Conservation (phyloP, 2,113 vertebrate genomes). For the Prunella himalayana region DNA sequence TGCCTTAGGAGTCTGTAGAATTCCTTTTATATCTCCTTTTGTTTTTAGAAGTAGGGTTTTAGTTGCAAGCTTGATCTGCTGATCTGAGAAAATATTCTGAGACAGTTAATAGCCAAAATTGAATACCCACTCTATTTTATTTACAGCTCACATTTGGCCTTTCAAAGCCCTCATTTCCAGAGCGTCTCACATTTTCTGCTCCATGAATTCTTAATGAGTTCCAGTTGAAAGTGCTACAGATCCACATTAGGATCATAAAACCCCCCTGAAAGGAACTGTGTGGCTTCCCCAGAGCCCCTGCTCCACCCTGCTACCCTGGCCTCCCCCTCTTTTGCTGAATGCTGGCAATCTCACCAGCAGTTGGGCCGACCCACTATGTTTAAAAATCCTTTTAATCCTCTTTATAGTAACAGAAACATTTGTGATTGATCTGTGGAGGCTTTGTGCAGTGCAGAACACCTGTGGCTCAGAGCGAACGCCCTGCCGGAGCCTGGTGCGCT, state of each 20-base stretch:
- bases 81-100: constrained; percentile 21
- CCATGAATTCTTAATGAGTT: constrained; percentile 77
- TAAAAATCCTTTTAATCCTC: constrained; percentile 76
- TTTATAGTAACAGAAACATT: constrained; percentile 72
- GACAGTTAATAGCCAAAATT: constrained; percentile 53
- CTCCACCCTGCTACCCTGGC: background rate
- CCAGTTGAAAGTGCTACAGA: constrained; percentile 66
- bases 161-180: constrained; percentile 68
- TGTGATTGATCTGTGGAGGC: constrained; percentile 68
- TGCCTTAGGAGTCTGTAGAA: background rate
- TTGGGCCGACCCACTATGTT: constrained; percentile 13
- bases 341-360: constrained; percentile 51
- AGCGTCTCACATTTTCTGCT: constrained; percentile 68
- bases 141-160: constrained; percentile 67
- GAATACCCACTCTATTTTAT: constrained; percentile 61
- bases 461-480: constrained; percentile 35
- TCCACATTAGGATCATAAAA: constrained; percentile 46
- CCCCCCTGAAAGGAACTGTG: background rate
- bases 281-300: background rate
- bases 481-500: background rate
- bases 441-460: constrained; percentile 67
- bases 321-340: background rate
- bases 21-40: background rate
- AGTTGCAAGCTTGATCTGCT: background rate
- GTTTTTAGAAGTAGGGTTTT: background rate